These are phyloP conservation scores for Mus spicilegus DNA, from an alignment of 2,113 vertebrate species.

Conservation along the genomic window DNA sequence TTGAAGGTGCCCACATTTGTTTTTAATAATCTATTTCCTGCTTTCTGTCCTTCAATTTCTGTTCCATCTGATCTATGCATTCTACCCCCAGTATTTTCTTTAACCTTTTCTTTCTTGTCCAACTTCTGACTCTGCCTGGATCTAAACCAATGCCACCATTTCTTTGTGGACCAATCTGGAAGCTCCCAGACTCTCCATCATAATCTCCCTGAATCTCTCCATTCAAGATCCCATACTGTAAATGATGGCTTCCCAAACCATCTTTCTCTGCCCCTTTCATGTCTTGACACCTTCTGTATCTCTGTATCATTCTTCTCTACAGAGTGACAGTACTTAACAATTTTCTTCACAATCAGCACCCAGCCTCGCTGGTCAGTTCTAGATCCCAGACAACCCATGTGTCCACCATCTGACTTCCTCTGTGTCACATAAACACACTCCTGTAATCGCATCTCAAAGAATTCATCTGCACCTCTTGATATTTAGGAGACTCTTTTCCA, in stretches of 20 bases:
- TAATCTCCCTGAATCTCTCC: background rate
- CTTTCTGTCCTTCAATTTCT: background rate
- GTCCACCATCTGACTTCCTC: background rate
- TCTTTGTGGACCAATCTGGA: background rate
- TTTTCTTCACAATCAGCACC: background rate
- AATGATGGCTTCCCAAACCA: background rate
- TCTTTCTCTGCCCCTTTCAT: background rate
- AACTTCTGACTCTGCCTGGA: background rate
- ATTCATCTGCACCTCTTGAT: background rate
- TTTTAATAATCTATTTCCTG: background rate
- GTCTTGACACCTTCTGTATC: background rate
- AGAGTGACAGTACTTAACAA: background rate
- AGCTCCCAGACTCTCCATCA: background rate
- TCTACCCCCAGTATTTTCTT: background rate
- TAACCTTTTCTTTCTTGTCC: background rate
- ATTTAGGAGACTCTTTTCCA: background rate
- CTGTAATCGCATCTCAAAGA: background rate
- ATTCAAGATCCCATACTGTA: background rate
- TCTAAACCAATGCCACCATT: background rate
- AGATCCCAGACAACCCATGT: background rate
- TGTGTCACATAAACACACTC: accelerated
- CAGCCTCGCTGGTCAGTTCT: background rate
- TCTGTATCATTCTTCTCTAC: background rate
- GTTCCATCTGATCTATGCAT: background rate
- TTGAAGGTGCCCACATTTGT: too few relatives aligned